A percentile compares a stretch with the other conserved stretches of the same genome.
Conservation (phyloP, 2,113 vertebrate species). For the Podarcis cretensis region DNA sequence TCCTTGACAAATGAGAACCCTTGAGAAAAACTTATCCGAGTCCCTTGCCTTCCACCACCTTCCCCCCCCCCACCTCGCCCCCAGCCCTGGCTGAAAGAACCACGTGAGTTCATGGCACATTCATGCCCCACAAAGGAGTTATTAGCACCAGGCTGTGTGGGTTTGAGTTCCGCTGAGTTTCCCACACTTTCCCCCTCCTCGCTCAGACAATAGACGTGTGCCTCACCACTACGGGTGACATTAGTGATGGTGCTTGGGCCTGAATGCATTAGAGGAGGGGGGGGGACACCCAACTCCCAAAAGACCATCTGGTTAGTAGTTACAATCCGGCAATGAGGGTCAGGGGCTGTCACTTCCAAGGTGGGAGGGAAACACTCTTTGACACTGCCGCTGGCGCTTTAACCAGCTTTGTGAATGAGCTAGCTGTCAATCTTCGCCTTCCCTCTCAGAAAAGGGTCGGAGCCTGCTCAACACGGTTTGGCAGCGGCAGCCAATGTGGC, state of each 20-base stretch:
- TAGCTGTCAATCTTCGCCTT: slow-evolving; percentile 40
- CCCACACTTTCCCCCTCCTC: slow-evolving; percentile 73
- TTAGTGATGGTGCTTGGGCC: slow-evolving; percentile 77
- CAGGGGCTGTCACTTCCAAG: slow-evolving; percentile 69
- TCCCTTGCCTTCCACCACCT: neutral
- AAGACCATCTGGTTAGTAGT: slow-evolving; percentile 83
- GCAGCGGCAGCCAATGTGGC: neutral
- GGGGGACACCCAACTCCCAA: slow-evolving; percentile 74
- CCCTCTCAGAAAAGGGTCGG: neutral
- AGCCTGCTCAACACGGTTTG: too few species aligned
- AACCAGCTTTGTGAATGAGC: slow-evolving; percentile 41
- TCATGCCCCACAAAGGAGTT: slow-evolving; percentile 60
- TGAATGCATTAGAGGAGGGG: slow-evolving; percentile 67
- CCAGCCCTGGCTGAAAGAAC: slow-evolving; percentile 13
- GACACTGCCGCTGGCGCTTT: slow-evolving; percentile 62
- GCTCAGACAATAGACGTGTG: slow-evolving; percentile 76
- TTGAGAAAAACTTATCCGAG: slow-evolving; percentile 4
- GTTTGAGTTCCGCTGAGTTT: slow-evolving; percentile 62
- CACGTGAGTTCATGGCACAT: slow-evolving; percentile 45
- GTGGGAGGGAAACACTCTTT: slow-evolving; percentile 67
- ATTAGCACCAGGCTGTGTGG: slow-evolving; percentile 68
- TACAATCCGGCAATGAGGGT: slow-evolving; percentile 76
- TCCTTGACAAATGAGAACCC: neutral
- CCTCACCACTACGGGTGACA: slow-evolving; percentile 68
- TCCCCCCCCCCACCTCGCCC: too few species aligned